phyloP scores from a whole-genome alignment of 1,140 invertebrate species.

The Littorina saxatilis region DNA sequence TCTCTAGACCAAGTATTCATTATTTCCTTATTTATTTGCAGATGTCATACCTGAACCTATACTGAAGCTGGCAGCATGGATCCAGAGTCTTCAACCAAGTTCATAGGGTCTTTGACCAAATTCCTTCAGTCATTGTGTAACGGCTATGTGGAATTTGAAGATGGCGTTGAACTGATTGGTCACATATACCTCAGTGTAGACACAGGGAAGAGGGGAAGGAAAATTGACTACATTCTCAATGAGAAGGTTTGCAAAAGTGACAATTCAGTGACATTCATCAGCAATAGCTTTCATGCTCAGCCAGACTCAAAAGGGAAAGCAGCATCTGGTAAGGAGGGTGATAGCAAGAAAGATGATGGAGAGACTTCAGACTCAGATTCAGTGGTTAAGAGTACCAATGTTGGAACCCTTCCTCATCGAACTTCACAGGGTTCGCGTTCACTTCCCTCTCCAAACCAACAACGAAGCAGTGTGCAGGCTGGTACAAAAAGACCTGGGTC shows the following conservation, averaged over 20 bases:
- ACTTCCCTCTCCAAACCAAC: conserved; percentile 1
- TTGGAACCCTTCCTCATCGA: conserved; percentile 33
- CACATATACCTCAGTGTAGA: conserved; percentile 48
- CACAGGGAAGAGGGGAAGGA: conserved; percentile 34
- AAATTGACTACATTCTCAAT: conserved; percentile 52
- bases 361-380: conserved; percentile 31
- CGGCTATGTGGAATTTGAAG: conserved; percentile 47
- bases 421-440: conserved; percentile 6
- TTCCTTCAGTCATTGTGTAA: conserved; percentile 48
- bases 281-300: conserved; percentile 52
- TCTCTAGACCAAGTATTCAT: too few species aligned
- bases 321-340: conserved; percentile 36
- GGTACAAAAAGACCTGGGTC: conserved; percentile 44
- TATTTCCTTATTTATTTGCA: too few species aligned
- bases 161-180: conserved; percentile 48
- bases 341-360: conserved; percentile 39
- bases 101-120: conserved; percentile 46
- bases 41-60: too few species aligned
- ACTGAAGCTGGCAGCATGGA: conserved; percentile 46
- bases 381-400: conserved; percentile 37
- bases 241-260: conserved; percentile 52
- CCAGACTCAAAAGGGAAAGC: conserved; percentile 39
- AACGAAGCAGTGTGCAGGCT: not conserved
- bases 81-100: conserved; percentile 47
- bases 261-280: conserved; percentile 47